These are phyloP conservation scores for Callyntrura sp. DNA, from an alignment of 2,888 invertebrate genomes.

Conservation along the genomic window DNA sequence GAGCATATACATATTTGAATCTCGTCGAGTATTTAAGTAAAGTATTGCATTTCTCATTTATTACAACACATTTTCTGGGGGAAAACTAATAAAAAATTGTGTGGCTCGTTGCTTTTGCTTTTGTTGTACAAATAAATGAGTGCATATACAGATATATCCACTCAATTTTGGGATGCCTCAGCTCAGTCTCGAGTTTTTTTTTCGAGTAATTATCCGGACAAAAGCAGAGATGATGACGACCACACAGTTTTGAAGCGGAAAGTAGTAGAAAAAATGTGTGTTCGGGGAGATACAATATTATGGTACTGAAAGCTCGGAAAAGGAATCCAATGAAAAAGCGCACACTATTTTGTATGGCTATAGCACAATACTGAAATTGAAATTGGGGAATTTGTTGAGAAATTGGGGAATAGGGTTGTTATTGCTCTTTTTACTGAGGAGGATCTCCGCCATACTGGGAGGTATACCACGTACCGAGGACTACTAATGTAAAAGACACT, in stretches of 20 bases:
- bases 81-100: conserved; percentile 51
- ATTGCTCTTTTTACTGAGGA: neutral
- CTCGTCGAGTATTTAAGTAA: neutral
- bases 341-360: neutral
- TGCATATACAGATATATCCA: neutral
- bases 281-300: neutral
- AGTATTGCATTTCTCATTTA: conserved; percentile 48
- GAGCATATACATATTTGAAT: neutral
- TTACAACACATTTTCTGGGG: conserved; percentile 37
- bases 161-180: neutral
- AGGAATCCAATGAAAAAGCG: neutral
- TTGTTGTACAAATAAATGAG: conserved; percentile 1
- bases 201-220: conserved; percentile 47
- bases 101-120: neutral
- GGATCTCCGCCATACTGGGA: neutral
- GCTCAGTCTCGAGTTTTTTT: neutral
- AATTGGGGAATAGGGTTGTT: conserved; percentile 5
- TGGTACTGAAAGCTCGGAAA: neutral
- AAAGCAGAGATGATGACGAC: conserved; percentile 23
- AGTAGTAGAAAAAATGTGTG: neutral
- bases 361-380: neutral
- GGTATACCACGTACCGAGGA: neutral
- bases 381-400: neutral
- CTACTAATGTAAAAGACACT: conserved; percentile 24
- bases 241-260: neutral